A percentile compares a stretch with the other conserved stretches of the same genome.
phyloP scores from a whole-genome alignment of 1,140 invertebrate genomes.

The Drosophila parvula region DNA sequence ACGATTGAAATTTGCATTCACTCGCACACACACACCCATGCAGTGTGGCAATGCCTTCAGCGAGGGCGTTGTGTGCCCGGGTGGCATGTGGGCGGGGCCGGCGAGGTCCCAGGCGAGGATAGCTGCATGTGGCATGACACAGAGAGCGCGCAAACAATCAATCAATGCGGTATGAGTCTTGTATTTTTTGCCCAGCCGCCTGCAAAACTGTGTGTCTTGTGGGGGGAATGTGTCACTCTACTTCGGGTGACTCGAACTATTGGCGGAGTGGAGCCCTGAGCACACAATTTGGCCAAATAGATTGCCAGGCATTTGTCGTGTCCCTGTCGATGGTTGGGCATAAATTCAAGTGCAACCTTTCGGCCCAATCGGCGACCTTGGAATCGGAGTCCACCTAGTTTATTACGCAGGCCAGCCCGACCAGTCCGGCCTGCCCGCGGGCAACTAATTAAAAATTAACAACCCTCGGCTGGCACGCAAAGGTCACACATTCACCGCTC shows the following conservation, averaged over 20 bases:
- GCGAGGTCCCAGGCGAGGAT: background rate
- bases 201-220: slow-evolving; percentile 32
- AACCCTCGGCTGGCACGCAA: slow-evolving; percentile 67
- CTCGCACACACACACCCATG: slow-evolving; percentile 1
- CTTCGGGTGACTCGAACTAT: slow-evolving; percentile 38
- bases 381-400: slow-evolving; percentile 9
- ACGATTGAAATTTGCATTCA: slow-evolving; percentile 65
- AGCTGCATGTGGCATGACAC: slow-evolving; percentile 44
- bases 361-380: slow-evolving; percentile 60
- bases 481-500: slow-evolving; percentile 51
- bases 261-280: slow-evolving; percentile 1
- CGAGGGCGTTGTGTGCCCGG: slow-evolving; percentile 6
- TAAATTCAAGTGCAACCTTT: slow-evolving; percentile 78
- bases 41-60: slow-evolving; percentile 23
- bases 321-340: slow-evolving; percentile 30
- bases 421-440: slow-evolving; percentile 2
- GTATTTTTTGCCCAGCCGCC: slow-evolving; percentile 47
- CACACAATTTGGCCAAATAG: slow-evolving; percentile 44
- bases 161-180: slow-evolving; percentile 63
- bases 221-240: slow-evolving; percentile 33
- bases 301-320: slow-evolving; percentile 45
- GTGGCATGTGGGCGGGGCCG: slow-evolving; percentile 11
- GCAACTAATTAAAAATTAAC: slow-evolving; percentile 78
- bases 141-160: slow-evolving; percentile 58
- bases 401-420: slow-evolving; percentile 16